Conservation (phyloP, 2,888 invertebrate species). For the Oithona nana region DNA sequence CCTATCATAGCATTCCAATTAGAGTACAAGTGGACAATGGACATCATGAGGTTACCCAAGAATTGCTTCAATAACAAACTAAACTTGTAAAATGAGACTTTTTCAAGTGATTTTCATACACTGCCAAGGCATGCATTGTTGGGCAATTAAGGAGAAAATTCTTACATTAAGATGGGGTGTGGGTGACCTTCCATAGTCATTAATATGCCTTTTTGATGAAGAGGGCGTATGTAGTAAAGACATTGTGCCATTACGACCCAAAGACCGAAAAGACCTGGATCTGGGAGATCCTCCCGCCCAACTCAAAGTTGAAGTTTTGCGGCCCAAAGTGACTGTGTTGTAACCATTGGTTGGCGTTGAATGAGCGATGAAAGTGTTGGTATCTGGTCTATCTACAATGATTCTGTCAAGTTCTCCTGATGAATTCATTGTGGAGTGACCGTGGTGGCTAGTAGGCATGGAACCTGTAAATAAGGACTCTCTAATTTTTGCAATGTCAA, state of each 20-base stretch:
- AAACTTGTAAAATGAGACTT: no score
- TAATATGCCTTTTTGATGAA: neutral
- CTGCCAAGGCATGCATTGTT: no score
- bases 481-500: no score
- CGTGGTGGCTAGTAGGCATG: neutral
- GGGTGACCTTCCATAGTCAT: neutral
- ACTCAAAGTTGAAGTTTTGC: slow-evolving; percentile 20
- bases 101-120: no score
- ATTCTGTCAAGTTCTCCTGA: neutral
- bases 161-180: neutral
- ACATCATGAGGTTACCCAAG: no score
- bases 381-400: slow-evolving; percentile 36
- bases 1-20: no score
- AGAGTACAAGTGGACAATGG: no score
- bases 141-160: no score
- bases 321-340: slow-evolving; percentile 21
- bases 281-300: slow-evolving; percentile 1
- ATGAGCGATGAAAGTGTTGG: slow-evolving; percentile 66
- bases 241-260: slow-evolving; percentile 13
- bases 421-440: neutral
- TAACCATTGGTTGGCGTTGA: slow-evolving; percentile 22
- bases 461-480: no score
- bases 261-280: neutral
- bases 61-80: no score
- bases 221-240: neutral